Evolutionary conservation across 2,888 invertebrate species (phyloP).

Genomic region (Pteria penguin): DNA sequence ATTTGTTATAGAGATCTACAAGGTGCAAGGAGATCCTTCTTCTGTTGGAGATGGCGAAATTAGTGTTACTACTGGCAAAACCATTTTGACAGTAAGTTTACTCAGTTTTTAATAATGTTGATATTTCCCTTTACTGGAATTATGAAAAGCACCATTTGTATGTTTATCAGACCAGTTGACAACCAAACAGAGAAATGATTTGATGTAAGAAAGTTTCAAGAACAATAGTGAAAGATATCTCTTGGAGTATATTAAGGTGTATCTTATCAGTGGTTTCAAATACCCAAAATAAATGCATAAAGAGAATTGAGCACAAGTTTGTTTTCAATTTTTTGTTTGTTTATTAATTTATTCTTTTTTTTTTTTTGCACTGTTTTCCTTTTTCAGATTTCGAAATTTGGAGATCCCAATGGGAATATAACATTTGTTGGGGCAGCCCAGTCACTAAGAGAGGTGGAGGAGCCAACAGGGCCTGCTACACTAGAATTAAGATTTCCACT

Average conservation of each 20-base stretch:
- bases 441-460: conserved; percentile 63
- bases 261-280: no score
- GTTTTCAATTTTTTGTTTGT: no score
- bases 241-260: no score
- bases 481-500: conserved; percentile 67
- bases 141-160: no score
- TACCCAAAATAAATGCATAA: no score
- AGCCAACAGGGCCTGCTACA: conserved; percentile 64
- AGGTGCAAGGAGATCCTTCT: conserved; percentile 66
- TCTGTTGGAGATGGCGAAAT: conserved; percentile 72
- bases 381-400: conserved; percentile 74
- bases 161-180: no score
- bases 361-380: background rate
- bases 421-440: conserved; percentile 69
- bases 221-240: no score
- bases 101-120: no score
- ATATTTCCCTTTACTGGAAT: no score
- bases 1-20: conserved; percentile 70
- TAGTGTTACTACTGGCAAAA: conserved; percentile 61
- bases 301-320: no score
- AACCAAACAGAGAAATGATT: no score
- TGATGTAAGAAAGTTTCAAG: no score
- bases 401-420: conserved; percentile 78
- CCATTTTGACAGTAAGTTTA: conserved; percentile 70
- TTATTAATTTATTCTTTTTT: background rate